Evolutionary conservation across 92 coral and sea anemone species (phyloP), one percentile per base, ranked within the genome.

Genomic region (Anthopleura xanthogrammica): DNA sequence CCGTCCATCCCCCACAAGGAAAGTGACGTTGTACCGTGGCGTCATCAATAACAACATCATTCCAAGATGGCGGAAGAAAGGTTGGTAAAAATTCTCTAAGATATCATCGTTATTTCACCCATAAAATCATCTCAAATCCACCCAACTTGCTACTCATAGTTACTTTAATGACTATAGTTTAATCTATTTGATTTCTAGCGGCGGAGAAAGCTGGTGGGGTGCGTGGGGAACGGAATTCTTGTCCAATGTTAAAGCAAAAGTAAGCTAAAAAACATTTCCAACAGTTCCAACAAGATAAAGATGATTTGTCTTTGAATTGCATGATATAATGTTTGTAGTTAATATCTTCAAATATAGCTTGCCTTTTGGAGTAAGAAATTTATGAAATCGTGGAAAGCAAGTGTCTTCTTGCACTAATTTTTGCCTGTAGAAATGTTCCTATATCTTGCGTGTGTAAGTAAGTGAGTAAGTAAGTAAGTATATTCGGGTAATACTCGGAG

Each of bases 31-130:
- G 60, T 55, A 39, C 64, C 40, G 54, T 43, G 89, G 80, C 87
- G 89, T 86, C 92, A 88, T 89, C 92, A 89, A 43, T 88, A 81
- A 73, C 58, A 81, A 75, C 88, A 89, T 86, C 85, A 77, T 81
- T 68, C 39, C 87, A 93, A 91, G 86, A 93, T 93, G 97, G 97
- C 97, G 72, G 97, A 93, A 77, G 97, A 93, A 89, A 93, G 97
- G 97, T 93, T 9, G 1, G 90, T 11, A 7, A 74, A 55, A 48
- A 68, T 1, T 58, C 52, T 16, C 68, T 81, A 10, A n/a, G 5
- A 55, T n/a, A 68, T 70, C 20, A 2, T 48, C 16, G 4, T 41
- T 22, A 52, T 46, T 82, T n/a, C 52, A 3, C 68, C 16, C 74
- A 19, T 6, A 52, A 70, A 50, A 48, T 29, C 73, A 41, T 52